Evolutionary conservation across 2,113 vertebrate species (phyloP), one percentile per base, ranked within the genome.

Genomic region (Zosterops hypoxanthus): DNA sequence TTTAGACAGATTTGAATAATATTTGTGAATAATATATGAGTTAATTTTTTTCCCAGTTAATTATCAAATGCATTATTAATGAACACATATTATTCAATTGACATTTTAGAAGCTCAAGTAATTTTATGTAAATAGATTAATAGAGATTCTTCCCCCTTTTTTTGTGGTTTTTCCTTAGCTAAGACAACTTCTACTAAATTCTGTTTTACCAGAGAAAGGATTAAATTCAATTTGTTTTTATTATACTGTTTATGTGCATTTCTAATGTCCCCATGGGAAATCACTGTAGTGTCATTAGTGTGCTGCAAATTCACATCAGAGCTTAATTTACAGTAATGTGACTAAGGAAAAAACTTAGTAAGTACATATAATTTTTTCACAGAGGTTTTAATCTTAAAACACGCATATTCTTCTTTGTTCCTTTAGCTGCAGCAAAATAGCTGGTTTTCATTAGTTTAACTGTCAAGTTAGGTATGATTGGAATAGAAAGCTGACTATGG

Each of bases 21-120:
- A 90, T 85, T 92, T 91, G 42, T 93, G 71, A 97, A 91, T 95
- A 94, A 95, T 95, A 94, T 44, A 93, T 85, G 52, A 95, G 63
- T 39, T 44, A 69, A 33, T 56, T 76, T 94, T 96, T 96, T 91
- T 31, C 57, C 47, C 39, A 72, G 59, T 90, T 75, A 95, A 85
- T 91, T 41, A 46, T 65, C 49, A 85, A 92, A 92, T 92, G 11
- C 17, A 93, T 94, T 95, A 91, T 96, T 96, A 91, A 94, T 0
- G 23, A 90, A 47, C 46, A 82, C 3, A 0, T 75, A 91, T 92
- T 87, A 85, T 73, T 96, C 78, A 90, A 63, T 28, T 42, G 49
- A 79, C 36, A 59, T 95, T 90, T 87, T 42, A 80, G 55, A 90
- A 77, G 22, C 72, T 90, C 39, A 81, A 82, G 82, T 90, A 87